Conservation (phyloP, 1,140 invertebrate genomes). For the Asobara japonica region DNA sequence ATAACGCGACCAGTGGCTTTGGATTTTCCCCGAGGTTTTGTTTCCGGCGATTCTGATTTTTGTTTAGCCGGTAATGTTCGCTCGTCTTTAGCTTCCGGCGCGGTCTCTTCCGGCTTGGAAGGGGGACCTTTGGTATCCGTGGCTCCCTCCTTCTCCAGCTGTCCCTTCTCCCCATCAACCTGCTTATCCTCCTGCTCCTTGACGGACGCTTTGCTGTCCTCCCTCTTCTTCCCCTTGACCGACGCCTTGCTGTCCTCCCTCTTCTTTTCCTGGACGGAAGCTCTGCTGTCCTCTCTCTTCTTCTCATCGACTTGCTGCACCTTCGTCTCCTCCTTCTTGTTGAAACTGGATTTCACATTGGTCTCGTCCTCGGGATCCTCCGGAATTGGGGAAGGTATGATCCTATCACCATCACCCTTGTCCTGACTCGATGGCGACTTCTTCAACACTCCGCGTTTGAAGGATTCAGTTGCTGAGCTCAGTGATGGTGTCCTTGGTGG, state of each 20-base stretch:
- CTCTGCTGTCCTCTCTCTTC: background rate
- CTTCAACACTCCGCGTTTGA: conserved; percentile 49
- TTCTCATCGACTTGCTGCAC: no score
- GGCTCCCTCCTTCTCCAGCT: no score
- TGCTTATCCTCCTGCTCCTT: no score
- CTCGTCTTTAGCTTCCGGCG: conserved; percentile 30
- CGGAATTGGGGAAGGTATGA: conserved; percentile 56
- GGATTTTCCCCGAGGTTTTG: conserved; percentile 71
- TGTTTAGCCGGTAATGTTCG: conserved; percentile 32
- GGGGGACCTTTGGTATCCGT: no score
- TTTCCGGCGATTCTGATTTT: conserved; percentile 36
- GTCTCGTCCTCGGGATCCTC: conserved; percentile 46
- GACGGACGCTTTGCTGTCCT: no score
- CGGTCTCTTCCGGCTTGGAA: no score
- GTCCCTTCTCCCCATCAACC: no score
- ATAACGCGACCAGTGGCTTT: conserved; percentile 75
- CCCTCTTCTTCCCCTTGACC: no score
- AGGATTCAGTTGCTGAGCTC: conserved; percentile 10
- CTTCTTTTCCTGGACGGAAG: background rate
- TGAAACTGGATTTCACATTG: background rate
- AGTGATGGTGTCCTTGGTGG: background rate
- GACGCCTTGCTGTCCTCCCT: conserved; percentile 19
- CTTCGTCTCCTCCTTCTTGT: no score
- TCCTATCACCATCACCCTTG: conserved; percentile 36
- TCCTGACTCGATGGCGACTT: conserved; percentile 36